These are phyloP conservation scores for Benthosema pterotum DNA, from an alignment of 2,797 vertebrate genomes.

Conservation along the genomic window DNA sequence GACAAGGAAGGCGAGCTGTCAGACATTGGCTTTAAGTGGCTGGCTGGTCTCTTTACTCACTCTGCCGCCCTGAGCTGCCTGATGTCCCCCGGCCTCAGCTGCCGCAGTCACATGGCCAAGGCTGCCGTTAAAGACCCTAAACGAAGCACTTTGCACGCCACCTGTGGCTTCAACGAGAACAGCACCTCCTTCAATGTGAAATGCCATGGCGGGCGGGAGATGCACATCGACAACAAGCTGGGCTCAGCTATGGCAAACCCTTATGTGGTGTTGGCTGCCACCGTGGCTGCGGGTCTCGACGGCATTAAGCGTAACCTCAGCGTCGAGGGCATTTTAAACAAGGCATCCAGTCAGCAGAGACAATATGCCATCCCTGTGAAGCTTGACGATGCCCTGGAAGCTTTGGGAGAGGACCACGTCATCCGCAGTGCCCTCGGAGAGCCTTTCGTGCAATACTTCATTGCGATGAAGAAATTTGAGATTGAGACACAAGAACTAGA, in stretches of 20 bases:
- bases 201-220: constrained; percentile 84
- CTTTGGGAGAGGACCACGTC: constrained; percentile 82
- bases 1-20: constrained; percentile 80
- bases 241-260: constrained; percentile 93
- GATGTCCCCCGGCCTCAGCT: constrained; percentile 86
- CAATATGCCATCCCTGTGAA: constrained; percentile 84
- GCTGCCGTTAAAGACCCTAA: constrained; percentile 81
- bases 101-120: constrained; percentile 83
- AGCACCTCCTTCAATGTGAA: constrained; percentile 91
- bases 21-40: constrained; percentile 86
- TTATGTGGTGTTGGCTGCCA: constrained; percentile 90
- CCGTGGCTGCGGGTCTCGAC: constrained; percentile 89
- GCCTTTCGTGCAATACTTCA: constrained; percentile 90
- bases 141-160: constrained; percentile 76
- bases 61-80: constrained; percentile 91
- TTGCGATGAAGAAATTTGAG: constrained; percentile 93
- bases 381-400: constrained; percentile 87
- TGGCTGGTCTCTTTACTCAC: constrained; percentile 88
- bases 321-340: constrained; percentile 60
- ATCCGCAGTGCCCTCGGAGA: constrained; percentile 87
- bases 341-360: constrained; percentile 68
- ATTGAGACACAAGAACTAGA: constrained; percentile 91
- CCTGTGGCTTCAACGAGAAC: constrained; percentile 89
- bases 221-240: constrained; percentile 89
- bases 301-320: constrained; percentile 82